Percentiles rank a stretch among this genome's conserved stretches.
Evolutionary conservation across 2,888 invertebrate species (phyloP).

Genomic region (Argyra leucocephala): DNA sequence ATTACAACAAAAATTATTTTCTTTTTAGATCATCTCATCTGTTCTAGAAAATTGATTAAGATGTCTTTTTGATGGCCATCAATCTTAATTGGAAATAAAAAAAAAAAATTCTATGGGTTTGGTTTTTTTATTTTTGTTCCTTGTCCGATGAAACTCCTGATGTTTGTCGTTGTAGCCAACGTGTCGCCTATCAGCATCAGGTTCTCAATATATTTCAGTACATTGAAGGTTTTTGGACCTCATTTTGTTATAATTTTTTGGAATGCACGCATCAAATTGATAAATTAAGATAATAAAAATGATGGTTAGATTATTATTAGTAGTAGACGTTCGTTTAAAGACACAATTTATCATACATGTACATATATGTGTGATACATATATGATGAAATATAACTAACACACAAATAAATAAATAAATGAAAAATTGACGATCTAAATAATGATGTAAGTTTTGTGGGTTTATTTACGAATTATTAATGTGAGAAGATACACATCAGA

Average conservation of each 20-base stretch:
- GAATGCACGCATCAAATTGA: neutral
- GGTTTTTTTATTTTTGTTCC: neutral
- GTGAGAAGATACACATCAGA: too few relatives aligned
- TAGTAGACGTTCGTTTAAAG: neutral
- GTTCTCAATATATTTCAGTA: too few relatives aligned
- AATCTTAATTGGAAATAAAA: slow-evolving; percentile 9
- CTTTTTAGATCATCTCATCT: neutral
- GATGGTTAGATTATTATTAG: neutral
- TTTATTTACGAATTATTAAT: too few relatives aligned
- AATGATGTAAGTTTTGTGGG: too few relatives aligned
- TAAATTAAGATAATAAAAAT: neutral
- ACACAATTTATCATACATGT: too few relatives aligned
- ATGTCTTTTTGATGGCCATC: slow-evolving; percentile 8
- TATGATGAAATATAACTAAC: too few relatives aligned
- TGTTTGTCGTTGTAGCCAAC: too few relatives aligned
- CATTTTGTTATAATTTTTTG: neutral
- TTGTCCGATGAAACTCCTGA: neutral
- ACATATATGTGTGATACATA: too few relatives aligned
- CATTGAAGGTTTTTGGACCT: neutral
- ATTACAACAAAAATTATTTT: neutral
- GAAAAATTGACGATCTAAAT: too few relatives aligned
- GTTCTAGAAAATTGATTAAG: slow-evolving; percentile 8
- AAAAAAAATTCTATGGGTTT: neutral
- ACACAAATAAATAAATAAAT: too few relatives aligned
- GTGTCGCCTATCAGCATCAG: too few relatives aligned